A percentile compares a stretch with the other conserved stretches of the same genome.
Evolutionary conservation across 2,113 vertebrate species (phyloP).

Genomic region (Melanotaenia duboulayi): DNA sequence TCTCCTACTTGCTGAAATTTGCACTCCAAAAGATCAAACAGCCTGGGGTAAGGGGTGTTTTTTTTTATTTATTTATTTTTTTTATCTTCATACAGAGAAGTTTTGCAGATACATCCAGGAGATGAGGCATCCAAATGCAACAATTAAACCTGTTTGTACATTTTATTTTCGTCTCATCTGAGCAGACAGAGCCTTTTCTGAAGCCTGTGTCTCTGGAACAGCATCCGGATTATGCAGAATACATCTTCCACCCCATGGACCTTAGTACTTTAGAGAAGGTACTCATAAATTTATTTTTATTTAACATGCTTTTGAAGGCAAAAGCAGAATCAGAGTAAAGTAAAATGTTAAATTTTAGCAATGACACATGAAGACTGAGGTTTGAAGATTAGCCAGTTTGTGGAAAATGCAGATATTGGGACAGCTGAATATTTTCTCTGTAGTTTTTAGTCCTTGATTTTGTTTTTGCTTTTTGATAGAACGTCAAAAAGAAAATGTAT

Average conservation of each 20-base stretch:
- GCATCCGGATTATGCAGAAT: conserved; percentile 97
- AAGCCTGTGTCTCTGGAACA: conserved; percentile 98
- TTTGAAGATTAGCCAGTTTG: not conserved
- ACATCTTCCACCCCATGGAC: conserved; percentile 99
- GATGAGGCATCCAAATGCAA: not conserved
- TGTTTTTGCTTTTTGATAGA: conserved; percentile 78
- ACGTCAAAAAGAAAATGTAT: conserved; percentile 99
- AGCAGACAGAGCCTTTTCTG: conserved; percentile 97
- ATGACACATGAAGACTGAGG: accelerated
- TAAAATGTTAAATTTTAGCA: not conserved
- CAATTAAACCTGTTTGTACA: conserved; percentile 21
- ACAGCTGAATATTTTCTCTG: not conserved
- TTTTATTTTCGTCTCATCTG: conserved; percentile 27
- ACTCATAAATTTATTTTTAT: conserved; percentile 19
- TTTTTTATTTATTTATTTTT: not conserved
- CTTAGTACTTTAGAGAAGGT: conserved; percentile 98
- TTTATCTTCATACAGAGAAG: not conserved
- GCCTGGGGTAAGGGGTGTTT: conserved; percentile 89
- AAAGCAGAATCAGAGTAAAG: not conserved
- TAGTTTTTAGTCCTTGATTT: not conserved
- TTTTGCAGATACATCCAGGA: not conserved
- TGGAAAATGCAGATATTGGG: not conserved
- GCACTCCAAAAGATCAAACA: conserved; percentile 99
- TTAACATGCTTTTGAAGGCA: not conserved
- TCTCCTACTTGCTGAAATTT: conserved; percentile 98